A percentile compares a stretch with the other conserved stretches of the same genome.
phyloP scores from a whole-genome alignment of 92 coral and sea anemone species.

The Porites rus region DNA sequence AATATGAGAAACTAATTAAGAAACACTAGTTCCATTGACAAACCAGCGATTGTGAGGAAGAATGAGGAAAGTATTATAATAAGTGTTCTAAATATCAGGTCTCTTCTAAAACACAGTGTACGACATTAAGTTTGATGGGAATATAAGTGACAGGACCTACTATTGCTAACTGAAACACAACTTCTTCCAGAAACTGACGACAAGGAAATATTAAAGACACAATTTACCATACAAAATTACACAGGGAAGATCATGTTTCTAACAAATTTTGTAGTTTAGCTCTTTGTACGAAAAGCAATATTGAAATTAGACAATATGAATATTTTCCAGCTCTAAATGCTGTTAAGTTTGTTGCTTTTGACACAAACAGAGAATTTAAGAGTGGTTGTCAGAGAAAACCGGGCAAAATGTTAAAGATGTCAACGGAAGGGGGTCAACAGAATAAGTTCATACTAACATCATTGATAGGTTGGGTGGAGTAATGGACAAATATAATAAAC shows the following conservation, averaged over 20 bases:
- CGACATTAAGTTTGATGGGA: conserved; percentile 20
- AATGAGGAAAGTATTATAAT: background rate
- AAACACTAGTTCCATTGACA: background rate
- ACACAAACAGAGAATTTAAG: conserved; percentile 8
- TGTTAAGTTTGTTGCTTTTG: conserved; percentile 30
- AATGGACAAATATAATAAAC: no score
- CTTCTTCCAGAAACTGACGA: background rate
- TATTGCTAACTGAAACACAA: no score
- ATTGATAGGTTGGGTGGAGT: no score
- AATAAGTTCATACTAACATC: no score
- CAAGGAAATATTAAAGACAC: conserved; percentile 27
- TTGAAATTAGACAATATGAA: background rate
- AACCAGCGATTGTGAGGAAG: conserved; percentile 13
- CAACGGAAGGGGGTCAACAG: no score
- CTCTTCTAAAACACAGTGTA: conserved; percentile 34
- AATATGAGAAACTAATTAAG: conserved; percentile 55
- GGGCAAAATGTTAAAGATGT: no score
- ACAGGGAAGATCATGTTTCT: conserved; percentile 18
- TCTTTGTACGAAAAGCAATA: conserved; percentile 30
- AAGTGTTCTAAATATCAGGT: conserved; percentile 5
- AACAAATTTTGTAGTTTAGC: conserved; percentile 41
- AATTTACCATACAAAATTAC: conserved; percentile 31
- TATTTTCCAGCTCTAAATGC: conserved; percentile 50
- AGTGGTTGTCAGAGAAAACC: no score
- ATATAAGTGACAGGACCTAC: background rate